Conservation (phyloP, 2,888 invertebrate species). For the Hypomecis atomaria region DNA sequence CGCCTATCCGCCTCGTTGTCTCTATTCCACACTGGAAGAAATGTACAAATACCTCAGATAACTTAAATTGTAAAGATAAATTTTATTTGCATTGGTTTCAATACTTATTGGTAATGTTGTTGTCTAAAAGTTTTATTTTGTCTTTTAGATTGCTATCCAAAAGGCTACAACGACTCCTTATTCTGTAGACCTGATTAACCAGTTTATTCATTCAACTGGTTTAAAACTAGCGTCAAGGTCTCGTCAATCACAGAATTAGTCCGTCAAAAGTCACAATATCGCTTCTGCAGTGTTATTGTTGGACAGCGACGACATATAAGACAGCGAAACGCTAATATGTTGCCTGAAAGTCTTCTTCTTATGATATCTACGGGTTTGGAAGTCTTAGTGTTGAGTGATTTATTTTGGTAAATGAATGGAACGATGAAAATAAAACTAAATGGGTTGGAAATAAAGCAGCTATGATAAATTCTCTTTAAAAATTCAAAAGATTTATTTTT, state of each 20-base stretch:
- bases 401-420: neutral
- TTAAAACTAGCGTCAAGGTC: too few relatives aligned
- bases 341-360: neutral
- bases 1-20: constrained; percentile 37
- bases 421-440: neutral
- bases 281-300: constrained; percentile 1
- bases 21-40: constrained; percentile 27
- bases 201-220: too few relatives aligned
- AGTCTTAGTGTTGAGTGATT: neutral
- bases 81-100: constrained; percentile 24
- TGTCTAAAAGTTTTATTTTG: constrained; percentile 13
- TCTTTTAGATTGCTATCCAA: neutral
- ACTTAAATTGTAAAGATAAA: constrained; percentile 27
- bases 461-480: constrained; percentile 9
- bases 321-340: neutral
- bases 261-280: neutral
- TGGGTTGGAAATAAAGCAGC: constrained; percentile 17
- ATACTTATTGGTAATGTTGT: constrained; percentile 19
- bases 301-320: neutral
- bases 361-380: neutral
- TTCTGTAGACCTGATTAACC: neutral
- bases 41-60: constrained; percentile 36
- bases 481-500: constrained; percentile 8
- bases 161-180: neutral
- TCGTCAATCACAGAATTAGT: too few relatives aligned